These are phyloP conservation scores for Yponomeuta malinellus DNA, from an alignment of 2,888 invertebrate species.

Conservation along the genomic window DNA sequence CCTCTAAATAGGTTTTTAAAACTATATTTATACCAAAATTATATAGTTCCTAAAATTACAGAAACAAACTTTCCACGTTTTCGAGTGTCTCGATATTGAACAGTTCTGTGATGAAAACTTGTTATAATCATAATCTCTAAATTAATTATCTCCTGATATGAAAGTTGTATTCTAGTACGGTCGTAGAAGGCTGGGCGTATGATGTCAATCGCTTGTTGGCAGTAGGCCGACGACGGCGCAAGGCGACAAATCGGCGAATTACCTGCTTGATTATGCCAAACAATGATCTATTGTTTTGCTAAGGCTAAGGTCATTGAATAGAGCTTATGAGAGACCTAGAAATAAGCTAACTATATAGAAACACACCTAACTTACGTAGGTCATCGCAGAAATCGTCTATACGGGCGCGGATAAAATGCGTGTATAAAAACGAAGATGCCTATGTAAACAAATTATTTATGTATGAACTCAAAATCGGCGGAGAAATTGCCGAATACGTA, in stretches of 20 bases:
- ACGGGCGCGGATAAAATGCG: neutral
- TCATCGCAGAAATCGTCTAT: neutral
- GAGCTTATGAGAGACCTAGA: constrained; percentile 19
- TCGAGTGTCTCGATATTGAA: too few species aligned
- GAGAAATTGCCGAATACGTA: neutral
- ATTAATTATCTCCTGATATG: neutral
- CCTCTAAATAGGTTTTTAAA: too few species aligned
- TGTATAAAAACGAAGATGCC: neutral
- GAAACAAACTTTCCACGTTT: too few species aligned
- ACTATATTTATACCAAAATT: too few species aligned
- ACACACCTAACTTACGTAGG: neutral
- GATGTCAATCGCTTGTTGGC: neutral
- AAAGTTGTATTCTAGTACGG: neutral
- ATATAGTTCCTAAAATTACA: too few species aligned
- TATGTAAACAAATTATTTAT: neutral
- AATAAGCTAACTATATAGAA: constrained; percentile 15
- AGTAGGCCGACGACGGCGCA: neutral
- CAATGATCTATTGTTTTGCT: constrained; percentile 18
- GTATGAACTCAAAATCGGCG: neutral
- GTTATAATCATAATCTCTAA: too few species aligned
- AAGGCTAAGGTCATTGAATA: constrained; percentile 18
- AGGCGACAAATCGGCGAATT: constrained; percentile 20
- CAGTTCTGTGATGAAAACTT: too few species aligned
- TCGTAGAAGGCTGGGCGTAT: neutral
- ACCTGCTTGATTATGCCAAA: constrained; percentile 21